Evolutionary conservation across 2,888 invertebrate genomes (phyloP).

Genomic region (Cinara cedri): DNA sequence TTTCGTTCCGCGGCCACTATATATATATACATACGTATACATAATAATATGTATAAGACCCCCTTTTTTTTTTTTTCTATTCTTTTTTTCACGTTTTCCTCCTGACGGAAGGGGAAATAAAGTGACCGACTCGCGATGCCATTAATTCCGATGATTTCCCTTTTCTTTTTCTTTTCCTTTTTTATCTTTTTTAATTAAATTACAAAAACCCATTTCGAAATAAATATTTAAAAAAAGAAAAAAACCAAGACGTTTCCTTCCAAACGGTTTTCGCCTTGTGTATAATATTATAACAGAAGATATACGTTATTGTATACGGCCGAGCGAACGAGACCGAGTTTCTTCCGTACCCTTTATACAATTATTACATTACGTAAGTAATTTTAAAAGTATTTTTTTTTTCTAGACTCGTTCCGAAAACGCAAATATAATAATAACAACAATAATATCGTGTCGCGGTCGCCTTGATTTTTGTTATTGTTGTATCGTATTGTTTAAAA

Average conservation of each 20-base stretch:
- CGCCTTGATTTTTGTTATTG: background rate
- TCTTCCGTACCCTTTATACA: background rate
- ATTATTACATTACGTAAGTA: background rate
- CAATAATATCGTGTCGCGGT: background rate
- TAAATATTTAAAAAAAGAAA: background rate
- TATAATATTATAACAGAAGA: background rate
- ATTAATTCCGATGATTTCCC: too few relatives aligned
- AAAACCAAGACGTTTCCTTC: background rate
- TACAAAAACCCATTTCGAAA: slow-evolving; percentile 19
- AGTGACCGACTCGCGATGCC: background rate
- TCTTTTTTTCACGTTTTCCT: slow-evolving; percentile 13
- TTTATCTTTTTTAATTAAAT: slow-evolving; percentile 39
- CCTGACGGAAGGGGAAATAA: background rate
- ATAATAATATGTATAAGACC: too few relatives aligned
- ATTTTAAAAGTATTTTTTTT: slow-evolving; percentile 2
- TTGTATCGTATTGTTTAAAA: background rate
- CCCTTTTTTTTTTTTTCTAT: too few relatives aligned
- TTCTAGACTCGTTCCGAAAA: background rate
- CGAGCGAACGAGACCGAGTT: background rate
- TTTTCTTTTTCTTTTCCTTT: background rate
- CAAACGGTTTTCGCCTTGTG: background rate
- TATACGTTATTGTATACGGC: background rate
- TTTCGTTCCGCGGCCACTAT: background rate
- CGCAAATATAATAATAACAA: background rate
- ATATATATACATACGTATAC: too few relatives aligned